A percentile compares a stretch with the other conserved stretches of the same genome.
Conservation (phyloP, 2,797 vertebrate species). For the Sebastes hopkinsi region DNA sequence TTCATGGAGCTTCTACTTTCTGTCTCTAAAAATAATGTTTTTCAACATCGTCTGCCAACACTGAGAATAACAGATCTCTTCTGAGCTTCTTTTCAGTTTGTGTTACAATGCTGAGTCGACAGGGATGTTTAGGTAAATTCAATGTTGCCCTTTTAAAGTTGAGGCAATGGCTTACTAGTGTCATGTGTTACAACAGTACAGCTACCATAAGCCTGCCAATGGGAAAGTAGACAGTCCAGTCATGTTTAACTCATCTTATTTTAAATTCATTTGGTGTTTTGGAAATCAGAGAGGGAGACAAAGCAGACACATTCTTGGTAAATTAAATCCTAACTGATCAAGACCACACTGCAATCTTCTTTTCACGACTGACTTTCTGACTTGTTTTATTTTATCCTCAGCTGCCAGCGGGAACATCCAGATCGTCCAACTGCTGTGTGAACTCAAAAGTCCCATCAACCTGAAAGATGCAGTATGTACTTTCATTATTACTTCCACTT, state of each 20-base stretch:
- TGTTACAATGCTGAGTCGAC: not conserved
- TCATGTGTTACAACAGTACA: not conserved
- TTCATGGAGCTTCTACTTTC: not conserved
- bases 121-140: not conserved
- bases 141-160: not conserved
- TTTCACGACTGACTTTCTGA: conserved; percentile 6
- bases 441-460: conserved; percentile 88
- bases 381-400: conserved; percentile 62
- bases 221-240: not conserved
- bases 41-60: not conserved
- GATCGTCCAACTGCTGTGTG: conserved; percentile 89
- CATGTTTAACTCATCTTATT: not conserved
- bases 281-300: not conserved
- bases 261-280: not conserved
- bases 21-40: not conserved
- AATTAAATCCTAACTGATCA: not conserved
- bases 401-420: conserved; percentile 87
- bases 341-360: not conserved
- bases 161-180: not conserved
- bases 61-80: not conserved
- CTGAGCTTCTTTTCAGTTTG: not conserved
- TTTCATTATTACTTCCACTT: conserved; percentile 21
- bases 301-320: not conserved
- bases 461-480: conserved; percentile 90
- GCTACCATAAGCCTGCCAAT: not conserved